A percentile compares a stretch with the other conserved stretches of the same genome.
Evolutionary conservation across 2,113 vertebrate species (phyloP).

Genomic region (Cyprinodon tularosa): DNA sequence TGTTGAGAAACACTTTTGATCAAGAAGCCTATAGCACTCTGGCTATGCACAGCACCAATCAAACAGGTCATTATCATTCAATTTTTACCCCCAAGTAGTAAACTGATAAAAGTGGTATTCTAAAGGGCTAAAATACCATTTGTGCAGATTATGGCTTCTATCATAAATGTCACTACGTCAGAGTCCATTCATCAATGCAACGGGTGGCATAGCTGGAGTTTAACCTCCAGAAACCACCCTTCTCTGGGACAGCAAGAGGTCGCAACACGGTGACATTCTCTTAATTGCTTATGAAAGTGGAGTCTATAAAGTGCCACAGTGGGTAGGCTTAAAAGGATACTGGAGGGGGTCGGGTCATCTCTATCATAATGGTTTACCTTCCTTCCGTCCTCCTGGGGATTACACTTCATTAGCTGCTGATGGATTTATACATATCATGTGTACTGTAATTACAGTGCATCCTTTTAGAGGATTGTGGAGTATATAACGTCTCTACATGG

Average conservation of each 20-base stretch:
- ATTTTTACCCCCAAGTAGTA: neutral
- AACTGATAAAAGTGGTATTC: slow-evolving; percentile 2
- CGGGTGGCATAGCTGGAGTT: slow-evolving; percentile 30
- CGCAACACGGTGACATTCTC: slow-evolving; percentile 67
- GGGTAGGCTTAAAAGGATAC: slow-evolving; percentile 41
- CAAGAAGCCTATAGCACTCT: neutral
- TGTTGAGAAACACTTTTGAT: no score
- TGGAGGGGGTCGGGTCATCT: slow-evolving; percentile 45
- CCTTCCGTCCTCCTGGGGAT: slow-evolving; percentile 28
- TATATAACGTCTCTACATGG: neutral
- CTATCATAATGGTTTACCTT: slow-evolving; percentile 37
- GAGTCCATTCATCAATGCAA: slow-evolving; percentile 48
- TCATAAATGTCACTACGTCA: slow-evolving; percentile 14
- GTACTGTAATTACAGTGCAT: slow-evolving; percentile 14
- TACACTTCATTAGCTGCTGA: slow-evolving; percentile 5
- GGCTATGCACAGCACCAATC: neutral
- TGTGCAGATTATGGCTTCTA: slow-evolving; percentile 3
- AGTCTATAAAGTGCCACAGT: slow-evolving; percentile 49
- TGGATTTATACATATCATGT: slow-evolving; percentile 3
- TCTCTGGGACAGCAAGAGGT: slow-evolving; percentile 48
- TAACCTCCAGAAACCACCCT: slow-evolving; percentile 40
- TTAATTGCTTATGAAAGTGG: slow-evolving; percentile 61
- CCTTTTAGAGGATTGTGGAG: slow-evolving; percentile 11
- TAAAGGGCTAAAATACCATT: neutral
- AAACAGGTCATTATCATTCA: neutral